Evolutionary conservation across 2,113 vertebrate genomes (phyloP), one percentile per base, ranked within the genome.

Genomic region (Hippocampus barbouri): DNA sequence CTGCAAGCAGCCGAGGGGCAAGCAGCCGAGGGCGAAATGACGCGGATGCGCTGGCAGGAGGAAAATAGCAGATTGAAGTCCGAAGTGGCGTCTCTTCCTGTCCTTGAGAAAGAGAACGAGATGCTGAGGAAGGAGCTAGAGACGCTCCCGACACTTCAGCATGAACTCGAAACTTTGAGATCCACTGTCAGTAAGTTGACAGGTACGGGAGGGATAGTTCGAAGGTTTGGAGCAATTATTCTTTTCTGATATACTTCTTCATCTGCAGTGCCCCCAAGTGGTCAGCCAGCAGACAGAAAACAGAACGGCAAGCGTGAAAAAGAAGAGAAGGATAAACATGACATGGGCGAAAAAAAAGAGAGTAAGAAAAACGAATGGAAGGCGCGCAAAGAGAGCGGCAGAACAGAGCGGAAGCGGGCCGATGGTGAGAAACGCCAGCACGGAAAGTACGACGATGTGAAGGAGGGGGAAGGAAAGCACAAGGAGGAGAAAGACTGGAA

Each of bases 141-240:
- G 0, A 89, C 90, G 0, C 89, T 95, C 68, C 81, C 51, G 0
- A 79, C 85, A 0, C 86, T 95, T 30, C 91, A 87, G 71, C 90
- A 87, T 0, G 94, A 97, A 81, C 77, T 96, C 79, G 92, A 87
- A 82, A 91, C 68, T 65, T 87, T 96, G 70, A 91, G 79, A 76
- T 85, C 89, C 59, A 86, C 79, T 73, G 79, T 94, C 71, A 91
- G 85, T 18, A 87, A 89, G 0, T 77, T 75, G 68, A 89, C 15
- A 84, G 89, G 81, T 77, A n/a, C 27, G 45, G 5, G 67, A 60
- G 38, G 10, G 4, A 27, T 9, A 4, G 25, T 63, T 51, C 54
- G 66, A 59, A 53, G 53, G 4, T n/a, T 74, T 80, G 67, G 66
- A 40, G 71, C 79, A 69, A 14, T 71, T 27, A 56, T 74, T 53